phyloP scores from a whole-genome alignment of 2,888 invertebrate genomes.

The Dione vanillae region DNA sequence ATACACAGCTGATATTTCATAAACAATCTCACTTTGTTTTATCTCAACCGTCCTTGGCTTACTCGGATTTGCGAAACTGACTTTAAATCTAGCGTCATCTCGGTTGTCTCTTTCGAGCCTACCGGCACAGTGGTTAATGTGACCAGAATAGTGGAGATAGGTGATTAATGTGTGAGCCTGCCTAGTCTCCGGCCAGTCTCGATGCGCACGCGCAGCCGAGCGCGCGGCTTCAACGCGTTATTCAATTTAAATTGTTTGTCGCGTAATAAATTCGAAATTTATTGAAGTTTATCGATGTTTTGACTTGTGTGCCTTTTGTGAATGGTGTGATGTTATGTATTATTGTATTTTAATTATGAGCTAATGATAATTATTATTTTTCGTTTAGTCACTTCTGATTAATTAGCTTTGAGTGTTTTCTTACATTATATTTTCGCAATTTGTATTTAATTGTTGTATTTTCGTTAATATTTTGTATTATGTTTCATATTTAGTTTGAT shows the following conservation, averaged over 20 bases:
- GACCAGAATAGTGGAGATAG: constrained; percentile 60
- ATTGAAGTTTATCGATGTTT: constrained; percentile 72
- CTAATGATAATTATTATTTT: background rate
- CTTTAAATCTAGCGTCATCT: constrained; percentile 58
- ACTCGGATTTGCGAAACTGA: constrained; percentile 66
- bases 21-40: constrained; percentile 51
- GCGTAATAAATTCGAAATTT: constrained; percentile 63
- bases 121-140: constrained; percentile 52
- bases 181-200: constrained; percentile 78
- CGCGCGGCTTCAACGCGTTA: constrained; percentile 56
- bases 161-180: constrained; percentile 61
- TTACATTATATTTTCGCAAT: background rate
- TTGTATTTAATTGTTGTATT: too few species aligned
- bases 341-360: constrained; percentile 50
- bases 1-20: constrained; percentile 61
- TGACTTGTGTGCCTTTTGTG: constrained; percentile 54
- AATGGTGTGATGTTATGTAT: constrained; percentile 48
- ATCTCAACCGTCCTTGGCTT: constrained; percentile 71
- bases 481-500: background rate
- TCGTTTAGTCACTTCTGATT: background rate
- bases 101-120: constrained; percentile 58
- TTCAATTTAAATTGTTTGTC: constrained; percentile 58
- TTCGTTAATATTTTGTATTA: background rate
- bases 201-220: constrained; percentile 74
- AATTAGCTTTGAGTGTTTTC: background rate